Conservation (phyloP, 2,888 invertebrate species). For the Adelphocoris suturalis region DNA sequence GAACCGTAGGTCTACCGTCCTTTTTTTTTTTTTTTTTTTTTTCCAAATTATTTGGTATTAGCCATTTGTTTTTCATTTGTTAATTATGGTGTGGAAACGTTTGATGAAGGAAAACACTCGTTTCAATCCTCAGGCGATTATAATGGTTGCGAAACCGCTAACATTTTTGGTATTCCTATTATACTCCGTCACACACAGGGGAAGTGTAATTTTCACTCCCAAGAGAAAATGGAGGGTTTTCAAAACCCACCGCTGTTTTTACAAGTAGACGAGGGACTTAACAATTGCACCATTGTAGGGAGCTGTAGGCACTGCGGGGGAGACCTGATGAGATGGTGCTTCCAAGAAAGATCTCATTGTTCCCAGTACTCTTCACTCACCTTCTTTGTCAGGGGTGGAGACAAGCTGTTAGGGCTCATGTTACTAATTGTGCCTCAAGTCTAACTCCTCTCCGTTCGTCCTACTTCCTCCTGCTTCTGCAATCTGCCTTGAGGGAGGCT, state of each 20-base stretch:
- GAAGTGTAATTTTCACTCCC: slow-evolving; percentile 62
- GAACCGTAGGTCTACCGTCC: too few relatives aligned
- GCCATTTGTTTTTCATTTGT: too few relatives aligned
- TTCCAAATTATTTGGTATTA: too few relatives aligned
- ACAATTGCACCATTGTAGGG: slow-evolving; percentile 61
- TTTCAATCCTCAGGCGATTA: too few relatives aligned
- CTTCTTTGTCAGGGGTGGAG: slow-evolving; percentile 64
- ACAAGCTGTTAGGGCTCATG: slow-evolving; percentile 67
- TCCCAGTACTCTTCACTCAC: slow-evolving; percentile 66
- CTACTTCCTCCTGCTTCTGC: background rate
- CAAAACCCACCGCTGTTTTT: slow-evolving; percentile 48
- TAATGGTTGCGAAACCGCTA: background rate
- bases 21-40: too few relatives aligned
- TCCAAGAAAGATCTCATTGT: slow-evolving; percentile 67
- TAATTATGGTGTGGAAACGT: too few relatives aligned
- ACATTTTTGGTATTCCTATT: background rate
- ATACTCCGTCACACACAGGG: slow-evolving; percentile 2
- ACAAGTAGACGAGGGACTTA: slow-evolving; percentile 51
- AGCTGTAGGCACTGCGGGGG: background rate
- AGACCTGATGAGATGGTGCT: slow-evolving; percentile 65
- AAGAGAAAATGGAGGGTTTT: slow-evolving; percentile 50
- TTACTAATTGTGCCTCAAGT: slow-evolving; percentile 62
- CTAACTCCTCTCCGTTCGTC: slow-evolving; percentile 12
- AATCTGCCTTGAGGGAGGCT: background rate
- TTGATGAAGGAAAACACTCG: too few relatives aligned